Evolutionary conservation across 2,113 vertebrate species (phyloP).

Genomic region (Hippocampus abdominalis): DNA sequence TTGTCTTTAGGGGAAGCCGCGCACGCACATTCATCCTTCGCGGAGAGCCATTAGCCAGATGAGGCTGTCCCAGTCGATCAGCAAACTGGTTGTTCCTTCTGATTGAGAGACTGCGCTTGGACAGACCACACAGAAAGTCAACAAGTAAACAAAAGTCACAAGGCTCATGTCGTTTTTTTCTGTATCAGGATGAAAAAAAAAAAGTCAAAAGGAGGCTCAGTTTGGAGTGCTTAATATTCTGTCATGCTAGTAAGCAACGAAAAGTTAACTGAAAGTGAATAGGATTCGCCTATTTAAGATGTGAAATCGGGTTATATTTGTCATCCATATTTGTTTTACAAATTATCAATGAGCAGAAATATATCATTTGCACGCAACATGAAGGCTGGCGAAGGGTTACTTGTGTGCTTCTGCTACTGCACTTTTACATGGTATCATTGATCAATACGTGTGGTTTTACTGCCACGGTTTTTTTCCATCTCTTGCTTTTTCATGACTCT

Average conservation of each 20-base stretch:
- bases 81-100: constrained; percentile 27
- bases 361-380: constrained; percentile 4
- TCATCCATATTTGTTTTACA: neutral
- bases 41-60: constrained; percentile 59
- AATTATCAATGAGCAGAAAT: constrained; percentile 7
- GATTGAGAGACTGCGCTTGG: constrained; percentile 36
- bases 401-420: constrained; percentile 19
- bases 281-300: neutral
- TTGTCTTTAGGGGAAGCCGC: neutral
- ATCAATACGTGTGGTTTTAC: constrained; percentile 39
- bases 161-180: constrained; percentile 16
- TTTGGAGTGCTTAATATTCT: neutral
- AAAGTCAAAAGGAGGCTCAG: neutral
- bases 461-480: constrained; percentile 8
- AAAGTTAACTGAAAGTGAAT: neutral
- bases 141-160: constrained; percentile 22
- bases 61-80: constrained; percentile 46
- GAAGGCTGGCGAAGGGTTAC: constrained; percentile 27
- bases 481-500: neutral
- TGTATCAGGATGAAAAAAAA: neutral
- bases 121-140: constrained; percentile 9
- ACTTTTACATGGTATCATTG: constrained; percentile 33
- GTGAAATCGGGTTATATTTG: neutral
- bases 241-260: no score
- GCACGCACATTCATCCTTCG: constrained; percentile 20